Evolutionary conservation across 2,888 invertebrate species (phyloP), one percentile per base, ranked within the genome.

Genomic region (Lasius fuliginosus): DNA sequence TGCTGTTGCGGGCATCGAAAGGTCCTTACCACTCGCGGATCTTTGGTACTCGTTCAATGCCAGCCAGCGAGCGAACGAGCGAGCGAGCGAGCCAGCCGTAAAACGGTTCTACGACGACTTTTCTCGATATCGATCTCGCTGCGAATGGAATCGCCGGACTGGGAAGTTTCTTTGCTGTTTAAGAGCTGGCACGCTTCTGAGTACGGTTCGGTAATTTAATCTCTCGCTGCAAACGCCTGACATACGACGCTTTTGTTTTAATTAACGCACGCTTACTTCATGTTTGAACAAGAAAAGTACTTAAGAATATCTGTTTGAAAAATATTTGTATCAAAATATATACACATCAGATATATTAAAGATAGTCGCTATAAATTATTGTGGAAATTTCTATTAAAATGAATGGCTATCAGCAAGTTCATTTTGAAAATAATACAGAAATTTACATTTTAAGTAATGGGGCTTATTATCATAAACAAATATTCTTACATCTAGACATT

Each of bases 111-210:
- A 62, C 84, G 75, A 75, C 82, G 85, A 87, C 73, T 86, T 86
- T 82, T 87, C 84, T 87, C 87, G 85, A 86, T 88, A 90, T 90
- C 87, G 90, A 90, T 87, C 85, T 77, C 71, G 62, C 85, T 86
- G 64, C 87, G 89, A 89, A 90, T 89, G 87, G 89, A 90, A 85
- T 68, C 83, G 82, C 68, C 76, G 56, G 84, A 69, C 76, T 75
- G 84, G 68, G 84, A 89, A 90, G 87, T 89, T 90, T 86, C 86
- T 86, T 87, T 83, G 76, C 73, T 67, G 62, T 62, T 40, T 56
- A 73, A 83, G 64, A 58, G 33, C 79, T 64, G 79, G 69, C 83
- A 79, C 74, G 73, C 79, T 88, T 87, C 81, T 74, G 84, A 79
- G 76, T 83, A 71, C 84, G 84, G 46, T 36, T 85, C 62, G 56